These are phyloP conservation scores for Hypsibius dujardini DNA, from an alignment of 1,140 invertebrate species.

Conservation along the genomic window DNA sequence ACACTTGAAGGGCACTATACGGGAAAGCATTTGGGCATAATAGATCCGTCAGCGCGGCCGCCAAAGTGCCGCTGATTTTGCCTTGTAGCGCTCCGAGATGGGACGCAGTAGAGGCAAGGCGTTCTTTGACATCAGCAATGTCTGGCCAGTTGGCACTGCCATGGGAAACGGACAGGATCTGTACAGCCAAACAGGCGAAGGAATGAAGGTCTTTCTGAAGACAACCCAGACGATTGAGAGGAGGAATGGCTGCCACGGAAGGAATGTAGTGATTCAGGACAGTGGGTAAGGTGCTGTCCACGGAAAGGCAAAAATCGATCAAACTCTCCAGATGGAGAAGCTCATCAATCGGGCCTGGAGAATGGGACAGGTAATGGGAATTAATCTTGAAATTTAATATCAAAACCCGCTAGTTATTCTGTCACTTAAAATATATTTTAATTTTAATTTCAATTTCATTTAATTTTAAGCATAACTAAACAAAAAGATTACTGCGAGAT, in stretches of 20 bases:
- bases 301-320: background rate
- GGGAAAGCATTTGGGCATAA: background rate
- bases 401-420: too few relatives aligned
- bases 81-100: too few relatives aligned
- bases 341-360: too few relatives aligned
- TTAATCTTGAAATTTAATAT: too few relatives aligned
- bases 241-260: background rate
- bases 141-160: too few relatives aligned
- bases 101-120: too few relatives aligned
- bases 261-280: background rate
- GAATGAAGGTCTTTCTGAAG: background rate
- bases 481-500: too few relatives aligned
- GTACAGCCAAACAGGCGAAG: background rate
- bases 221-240: background rate
- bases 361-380: too few relatives aligned
- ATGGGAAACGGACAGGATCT: background rate
- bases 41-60: background rate
- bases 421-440: too few relatives aligned
- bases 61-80: background rate
- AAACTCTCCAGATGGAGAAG: background rate
- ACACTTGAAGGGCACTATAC: background rate
- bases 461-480: too few relatives aligned
- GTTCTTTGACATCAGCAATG: too few relatives aligned
- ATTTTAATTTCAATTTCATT: too few relatives aligned
- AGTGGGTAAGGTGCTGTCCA: background rate